Conservation (phyloP, 2,888 invertebrate species). For the Clanis bilineata region DNA sequence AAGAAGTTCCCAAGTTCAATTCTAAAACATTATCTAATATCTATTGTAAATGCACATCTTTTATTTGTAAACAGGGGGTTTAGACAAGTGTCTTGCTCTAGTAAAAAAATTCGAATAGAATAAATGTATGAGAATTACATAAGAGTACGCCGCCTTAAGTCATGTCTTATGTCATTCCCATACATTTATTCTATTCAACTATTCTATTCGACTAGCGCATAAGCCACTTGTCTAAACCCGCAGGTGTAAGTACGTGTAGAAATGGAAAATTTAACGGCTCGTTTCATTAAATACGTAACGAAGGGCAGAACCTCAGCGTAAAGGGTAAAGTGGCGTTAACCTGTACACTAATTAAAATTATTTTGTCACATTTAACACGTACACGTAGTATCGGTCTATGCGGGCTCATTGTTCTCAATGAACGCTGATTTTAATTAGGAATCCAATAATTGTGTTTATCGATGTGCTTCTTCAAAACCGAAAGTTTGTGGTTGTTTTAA, state of each 20-base stretch:
- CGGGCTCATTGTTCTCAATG: slow-evolving; percentile 47
- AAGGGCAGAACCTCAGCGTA: not conserved
- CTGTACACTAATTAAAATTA: slow-evolving; percentile 1
- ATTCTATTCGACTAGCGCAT: no score
- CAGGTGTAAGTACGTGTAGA: not conserved
- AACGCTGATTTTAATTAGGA: slow-evolving; percentile 50
- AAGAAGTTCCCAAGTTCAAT: no score
- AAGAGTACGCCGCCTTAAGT: no score
- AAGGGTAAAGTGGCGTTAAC: not conserved
- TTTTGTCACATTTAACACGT: slow-evolving; percentile 19
- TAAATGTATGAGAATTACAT: no score
- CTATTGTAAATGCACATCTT: no score
- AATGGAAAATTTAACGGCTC: not conserved
- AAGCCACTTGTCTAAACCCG: no score
- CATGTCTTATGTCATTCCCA: no score
- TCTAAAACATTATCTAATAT: no score
- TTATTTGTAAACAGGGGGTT: no score
- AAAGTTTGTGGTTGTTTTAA: slow-evolving; percentile 19
- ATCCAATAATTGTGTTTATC: slow-evolving; percentile 25
- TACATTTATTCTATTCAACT: no score
- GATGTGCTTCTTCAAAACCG: slow-evolving; percentile 15
- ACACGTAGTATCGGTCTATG: slow-evolving; percentile 41
- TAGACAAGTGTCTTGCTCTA: no score
- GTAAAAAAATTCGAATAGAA: no score
- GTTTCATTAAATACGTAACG: not conserved